These are phyloP conservation scores for Gorsachius goisagi DNA, from an alignment of 2,113 vertebrate species.

Conservation along the genomic window DNA sequence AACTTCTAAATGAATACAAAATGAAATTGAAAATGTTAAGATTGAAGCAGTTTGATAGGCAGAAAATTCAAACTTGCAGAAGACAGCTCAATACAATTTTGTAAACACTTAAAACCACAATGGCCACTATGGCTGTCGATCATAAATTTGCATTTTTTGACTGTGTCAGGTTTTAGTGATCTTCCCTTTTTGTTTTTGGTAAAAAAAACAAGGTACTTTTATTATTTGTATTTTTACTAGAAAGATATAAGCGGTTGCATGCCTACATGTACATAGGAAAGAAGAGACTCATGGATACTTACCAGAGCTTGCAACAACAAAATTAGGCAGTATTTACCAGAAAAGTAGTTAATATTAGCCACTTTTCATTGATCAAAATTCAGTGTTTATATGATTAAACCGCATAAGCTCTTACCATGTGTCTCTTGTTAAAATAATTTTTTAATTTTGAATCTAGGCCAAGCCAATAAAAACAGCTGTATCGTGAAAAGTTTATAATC, in stretches of 20 bases:
- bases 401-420: not conserved
- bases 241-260: not conserved
- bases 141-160: conserved; percentile 9
- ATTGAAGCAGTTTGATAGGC: not conserved
- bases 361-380: not conserved
- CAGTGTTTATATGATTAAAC: not conserved
- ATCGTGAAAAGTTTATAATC: not conserved
- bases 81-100: not conserved
- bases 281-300: not conserved
- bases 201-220: not conserved
- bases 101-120: not conserved
- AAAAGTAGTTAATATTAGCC: not conserved
- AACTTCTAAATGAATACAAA: conserved; percentile 11
- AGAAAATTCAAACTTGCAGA: conserved; percentile 34
- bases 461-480: not conserved
- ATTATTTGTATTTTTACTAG: not conserved
- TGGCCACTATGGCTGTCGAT: not conserved
- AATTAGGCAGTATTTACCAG: not conserved
- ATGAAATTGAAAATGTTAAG: not conserved
- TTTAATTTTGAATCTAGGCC: not conserved
- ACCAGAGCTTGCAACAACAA: not conserved
- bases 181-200: not conserved
- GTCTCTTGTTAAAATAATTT: not conserved
- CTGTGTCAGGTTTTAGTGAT: not conserved
- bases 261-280: not conserved